Conservation (phyloP, 2,797 vertebrate species). For the Centroberyx gerrardi region DNA sequence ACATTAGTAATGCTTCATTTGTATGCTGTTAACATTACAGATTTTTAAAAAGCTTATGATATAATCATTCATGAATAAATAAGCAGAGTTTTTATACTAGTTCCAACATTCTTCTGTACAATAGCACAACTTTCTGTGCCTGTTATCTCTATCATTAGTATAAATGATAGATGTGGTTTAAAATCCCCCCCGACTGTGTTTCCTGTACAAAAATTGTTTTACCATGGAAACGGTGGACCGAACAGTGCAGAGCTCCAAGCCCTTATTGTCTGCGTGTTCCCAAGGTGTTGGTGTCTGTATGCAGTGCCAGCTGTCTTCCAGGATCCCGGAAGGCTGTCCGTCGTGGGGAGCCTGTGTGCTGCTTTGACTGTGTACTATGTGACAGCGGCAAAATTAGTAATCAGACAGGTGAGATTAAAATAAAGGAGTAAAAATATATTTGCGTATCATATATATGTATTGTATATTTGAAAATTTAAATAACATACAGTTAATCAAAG, state of each 20-base stretch:
- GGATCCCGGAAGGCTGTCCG: constrained; percentile 85
- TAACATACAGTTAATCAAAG: too few species aligned
- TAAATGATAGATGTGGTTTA: too few species aligned
- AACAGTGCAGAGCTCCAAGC: background rate
- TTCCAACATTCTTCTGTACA: too few species aligned
- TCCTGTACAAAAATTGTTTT: background rate
- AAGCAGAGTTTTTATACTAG: too few species aligned
- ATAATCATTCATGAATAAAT: too few species aligned
- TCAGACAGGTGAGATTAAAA: constrained; percentile 77
- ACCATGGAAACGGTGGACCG: background rate
- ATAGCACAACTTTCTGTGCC: too few species aligned
- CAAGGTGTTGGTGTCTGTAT: constrained; percentile 82
- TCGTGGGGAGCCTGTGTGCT: constrained; percentile 84
- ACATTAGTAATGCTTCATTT: too few species aligned
- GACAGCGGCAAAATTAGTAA: constrained; percentile 85
- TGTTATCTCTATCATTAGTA: too few species aligned
- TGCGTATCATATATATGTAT: too few species aligned
- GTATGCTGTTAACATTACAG: too few species aligned
- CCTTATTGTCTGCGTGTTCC: constrained; percentile 20
- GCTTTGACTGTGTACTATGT: constrained; percentile 88
- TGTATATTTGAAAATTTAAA: too few species aligned
- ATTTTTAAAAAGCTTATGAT: too few species aligned
- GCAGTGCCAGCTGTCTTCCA: constrained; percentile 80
- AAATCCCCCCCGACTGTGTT: background rate
- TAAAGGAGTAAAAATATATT: background rate